A percentile compares a stretch with the other conserved stretches of the same genome.
Conservation (phyloP, 2,113 vertebrate species). For the Enhydra lutris region DNA sequence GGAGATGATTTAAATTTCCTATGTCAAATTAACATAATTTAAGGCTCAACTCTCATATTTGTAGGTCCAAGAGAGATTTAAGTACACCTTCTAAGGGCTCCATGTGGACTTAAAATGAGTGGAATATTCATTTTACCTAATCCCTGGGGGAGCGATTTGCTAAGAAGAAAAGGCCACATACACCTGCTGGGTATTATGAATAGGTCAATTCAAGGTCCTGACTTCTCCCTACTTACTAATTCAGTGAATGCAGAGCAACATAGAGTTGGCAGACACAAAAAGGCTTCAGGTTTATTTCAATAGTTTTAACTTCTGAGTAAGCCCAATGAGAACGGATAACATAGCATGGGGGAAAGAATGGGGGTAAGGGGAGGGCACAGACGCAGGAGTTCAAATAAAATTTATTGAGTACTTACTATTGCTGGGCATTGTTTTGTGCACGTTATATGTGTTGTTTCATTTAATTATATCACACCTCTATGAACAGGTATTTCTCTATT, state of each 20-base stretch:
- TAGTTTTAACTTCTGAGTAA: background rate
- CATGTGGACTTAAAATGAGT: background rate
- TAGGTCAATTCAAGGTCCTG: slow-evolving; percentile 7
- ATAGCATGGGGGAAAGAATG: background rate
- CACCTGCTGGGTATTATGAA: background rate
- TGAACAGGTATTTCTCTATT: background rate
- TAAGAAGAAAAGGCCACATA: background rate
- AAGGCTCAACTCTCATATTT: background rate
- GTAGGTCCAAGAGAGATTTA: background rate
- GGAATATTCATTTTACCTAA: background rate
- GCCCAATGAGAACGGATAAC: background rate
- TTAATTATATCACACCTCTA: background rate
- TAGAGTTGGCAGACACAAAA: background rate
- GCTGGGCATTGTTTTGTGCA: background rate
- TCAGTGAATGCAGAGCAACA: background rate
- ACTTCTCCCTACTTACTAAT: slow-evolving; percentile 30
- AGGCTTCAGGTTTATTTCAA: background rate
- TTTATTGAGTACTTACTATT: background rate
- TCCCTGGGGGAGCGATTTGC: background rate
- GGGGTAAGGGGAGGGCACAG: background rate
- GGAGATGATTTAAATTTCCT: background rate
- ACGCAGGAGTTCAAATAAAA: background rate
- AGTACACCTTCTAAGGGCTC: background rate
- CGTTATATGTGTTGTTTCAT: background rate
- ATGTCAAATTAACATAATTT: background rate